Percentiles rank a stretch among this genome's conserved stretches.
These are phyloP conservation scores for Eupithecia subumbrata DNA, from an alignment of 2,888 invertebrate species.

Conservation along the genomic window DNA sequence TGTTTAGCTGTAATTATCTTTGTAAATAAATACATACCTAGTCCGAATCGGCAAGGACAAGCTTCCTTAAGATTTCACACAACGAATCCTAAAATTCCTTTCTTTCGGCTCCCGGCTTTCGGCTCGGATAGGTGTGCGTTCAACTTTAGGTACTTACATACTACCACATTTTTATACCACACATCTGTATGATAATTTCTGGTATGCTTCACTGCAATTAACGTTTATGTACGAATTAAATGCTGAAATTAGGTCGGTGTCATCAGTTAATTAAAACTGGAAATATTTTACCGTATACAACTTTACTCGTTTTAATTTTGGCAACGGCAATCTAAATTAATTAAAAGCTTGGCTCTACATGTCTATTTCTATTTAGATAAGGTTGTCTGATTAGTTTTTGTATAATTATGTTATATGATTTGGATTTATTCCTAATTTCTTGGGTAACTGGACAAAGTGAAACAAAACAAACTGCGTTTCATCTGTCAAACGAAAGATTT, in stretches of 20 bases:
- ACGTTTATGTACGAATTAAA: conserved; percentile 6
- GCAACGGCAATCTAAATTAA: not conserved
- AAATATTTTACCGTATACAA: conserved; percentile 10
- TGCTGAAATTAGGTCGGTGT: conserved; percentile 23
- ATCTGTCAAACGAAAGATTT: too few species aligned
- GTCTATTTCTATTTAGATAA: not conserved
- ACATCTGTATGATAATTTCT: conserved; percentile 29
- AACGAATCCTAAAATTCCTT: not conserved
- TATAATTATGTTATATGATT: too few species aligned
- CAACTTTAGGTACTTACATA: not conserved
- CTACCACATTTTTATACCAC: not conserved
- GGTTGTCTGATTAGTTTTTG: not conserved
- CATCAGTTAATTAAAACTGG: conserved; percentile 22
- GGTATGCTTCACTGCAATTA: conserved; percentile 25
- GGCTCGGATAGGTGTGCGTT: not conserved
- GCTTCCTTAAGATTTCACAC: too few species aligned
- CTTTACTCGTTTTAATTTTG: conserved; percentile 8
- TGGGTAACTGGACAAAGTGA: too few species aligned
- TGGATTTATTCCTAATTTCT: too few species aligned
- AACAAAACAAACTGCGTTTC: too few species aligned
- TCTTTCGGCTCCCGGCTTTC: not conserved
- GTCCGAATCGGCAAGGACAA: too few species aligned
- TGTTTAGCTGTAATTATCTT: too few species aligned
- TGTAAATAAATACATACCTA: too few species aligned
- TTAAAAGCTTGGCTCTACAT: not conserved